These are phyloP conservation scores for Ruditapes philippinarum DNA, from an alignment of 1,140 invertebrate species.

Conservation along the genomic window DNA sequence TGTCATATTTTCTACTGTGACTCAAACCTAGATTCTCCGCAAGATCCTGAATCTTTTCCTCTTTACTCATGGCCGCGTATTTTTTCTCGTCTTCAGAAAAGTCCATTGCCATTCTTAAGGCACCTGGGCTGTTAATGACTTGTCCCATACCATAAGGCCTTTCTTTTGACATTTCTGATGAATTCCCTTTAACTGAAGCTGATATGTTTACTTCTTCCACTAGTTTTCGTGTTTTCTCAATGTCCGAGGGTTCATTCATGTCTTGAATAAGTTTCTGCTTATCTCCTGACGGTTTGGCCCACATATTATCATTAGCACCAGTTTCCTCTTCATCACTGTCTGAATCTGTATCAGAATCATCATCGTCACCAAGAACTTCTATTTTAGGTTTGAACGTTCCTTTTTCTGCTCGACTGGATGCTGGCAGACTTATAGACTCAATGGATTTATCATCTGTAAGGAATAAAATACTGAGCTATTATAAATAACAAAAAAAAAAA, in stretches of 20 bases:
- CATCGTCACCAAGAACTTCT: conserved; percentile 70
- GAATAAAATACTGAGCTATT: too few species aligned
- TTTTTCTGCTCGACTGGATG: conserved; percentile 48
- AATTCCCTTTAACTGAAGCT: background rate
- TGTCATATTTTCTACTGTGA: background rate
- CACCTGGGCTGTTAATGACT: conserved; percentile 39
- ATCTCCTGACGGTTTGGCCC: background rate
- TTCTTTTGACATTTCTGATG: background rate
- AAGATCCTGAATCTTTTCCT: conserved; percentile 69
- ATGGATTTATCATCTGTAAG: conserved; percentile 60
- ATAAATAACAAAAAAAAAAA: too few species aligned
- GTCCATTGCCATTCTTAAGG: conserved; percentile 59
- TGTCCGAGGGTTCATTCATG: conserved; percentile 16
- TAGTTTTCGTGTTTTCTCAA: conserved; percentile 50
- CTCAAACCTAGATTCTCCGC: conserved; percentile 65
- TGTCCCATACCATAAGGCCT: conserved; percentile 11
- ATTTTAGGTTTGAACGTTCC: conserved; percentile 69
- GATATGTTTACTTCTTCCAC: conserved; percentile 29
- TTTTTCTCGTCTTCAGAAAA: conserved; percentile 59
- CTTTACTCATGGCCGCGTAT: conserved; percentile 48
- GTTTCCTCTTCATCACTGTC: conserved; percentile 26
- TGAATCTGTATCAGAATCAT: conserved; percentile 45
- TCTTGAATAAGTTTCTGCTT: conserved; percentile 29
- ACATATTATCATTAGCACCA: background rate
- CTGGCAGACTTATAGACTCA: conserved; percentile 53